Evolutionary conservation across 2,113 vertebrate species (phyloP).

Genomic region (Ammospiza caudacuta): DNA sequence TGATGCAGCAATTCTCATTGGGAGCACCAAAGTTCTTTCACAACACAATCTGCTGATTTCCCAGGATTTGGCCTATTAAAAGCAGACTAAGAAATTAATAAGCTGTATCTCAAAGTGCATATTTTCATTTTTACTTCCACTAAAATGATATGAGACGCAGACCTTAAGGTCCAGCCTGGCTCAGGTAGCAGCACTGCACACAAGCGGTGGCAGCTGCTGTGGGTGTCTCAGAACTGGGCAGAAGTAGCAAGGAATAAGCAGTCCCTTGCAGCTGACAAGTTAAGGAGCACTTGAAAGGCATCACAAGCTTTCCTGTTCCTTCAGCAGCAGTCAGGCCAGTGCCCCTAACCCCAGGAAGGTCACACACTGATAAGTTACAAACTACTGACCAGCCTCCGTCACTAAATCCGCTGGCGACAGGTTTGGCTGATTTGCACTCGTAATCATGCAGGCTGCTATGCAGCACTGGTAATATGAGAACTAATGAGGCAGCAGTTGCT

Average conservation of each 20-base stretch:
- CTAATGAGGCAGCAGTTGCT: slow-evolving; percentile 47
- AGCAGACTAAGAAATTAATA: neutral
- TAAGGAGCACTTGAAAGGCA: neutral
- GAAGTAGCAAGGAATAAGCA: neutral
- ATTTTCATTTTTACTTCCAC: neutral
- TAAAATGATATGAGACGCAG: neutral
- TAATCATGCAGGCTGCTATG: slow-evolving; percentile 9
- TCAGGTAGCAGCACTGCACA: neutral
- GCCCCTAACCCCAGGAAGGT: neutral
- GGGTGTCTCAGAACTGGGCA: neutral
- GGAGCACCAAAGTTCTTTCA: neutral
- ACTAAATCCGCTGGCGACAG: neutral
- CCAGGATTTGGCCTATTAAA: neutral
- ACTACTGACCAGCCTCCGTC: neutral
- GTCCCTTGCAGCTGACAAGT: neutral
- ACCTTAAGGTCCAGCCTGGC: neutral
- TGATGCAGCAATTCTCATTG: neutral
- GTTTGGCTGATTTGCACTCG: slow-evolving; percentile 18
- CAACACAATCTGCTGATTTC: neutral
- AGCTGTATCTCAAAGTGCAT: neutral
- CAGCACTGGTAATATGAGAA: neutral
- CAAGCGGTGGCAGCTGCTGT: neutral
- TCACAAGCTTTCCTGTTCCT: neutral
- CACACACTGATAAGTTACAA: neutral
- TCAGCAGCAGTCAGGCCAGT: neutral